Base-by-base conservation (phyloP, 2,113 vertebrate species). In the Archocentrus centrarchus region DNA sequence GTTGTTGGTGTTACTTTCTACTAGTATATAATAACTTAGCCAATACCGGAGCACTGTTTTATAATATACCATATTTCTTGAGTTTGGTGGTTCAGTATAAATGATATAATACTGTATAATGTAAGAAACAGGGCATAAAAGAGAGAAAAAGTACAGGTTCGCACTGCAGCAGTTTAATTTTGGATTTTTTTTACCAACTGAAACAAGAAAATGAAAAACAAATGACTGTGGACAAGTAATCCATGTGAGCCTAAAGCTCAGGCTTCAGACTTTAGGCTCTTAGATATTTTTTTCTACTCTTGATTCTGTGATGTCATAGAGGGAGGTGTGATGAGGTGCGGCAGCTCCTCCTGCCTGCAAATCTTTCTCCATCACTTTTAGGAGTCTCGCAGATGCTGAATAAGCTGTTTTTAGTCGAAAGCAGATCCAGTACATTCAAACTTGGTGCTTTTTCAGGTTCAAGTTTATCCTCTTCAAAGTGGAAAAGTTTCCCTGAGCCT, bases 401-500 rank as follows among this genome's bases (percentile, higher is more conserved):
- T 63, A 57, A 79, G 78, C 59, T 17, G 50, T 32, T 80, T 78
- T 13, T 39, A 57, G 35, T 27, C 8, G 2, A 55, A 70, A 79
- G 17, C 73, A 59, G 22, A 77, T 70, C 68, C 61, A 20, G 60
- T 76, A 2, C 20, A 60, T 73, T 82, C 53, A 13, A 20, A 70
- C 66, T 1, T 20, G 44, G 30, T 10, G 35, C 17, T 64, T 68
- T 50, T 70, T 70, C 6, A 85, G 11, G 24, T 76, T 88, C 18
- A 17, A 70, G 66, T 75, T 61, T 61, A 86, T 80, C 68, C 32
- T 86, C 41, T 68, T 70, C 61, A 68, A 84, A 32, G 53, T 53
- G 37, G 35, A 39, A 88, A 77, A 75, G 77, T 85, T 86, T 89
- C 59, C 27, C 59, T 39, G 66, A 60, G 58, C 76, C 17, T 66